Percentiles rank a stretch among this genome's conserved stretches.
These are phyloP conservation scores for Philereme vetulata DNA, from an alignment of 2,888 invertebrate species.

Conservation along the genomic window DNA sequence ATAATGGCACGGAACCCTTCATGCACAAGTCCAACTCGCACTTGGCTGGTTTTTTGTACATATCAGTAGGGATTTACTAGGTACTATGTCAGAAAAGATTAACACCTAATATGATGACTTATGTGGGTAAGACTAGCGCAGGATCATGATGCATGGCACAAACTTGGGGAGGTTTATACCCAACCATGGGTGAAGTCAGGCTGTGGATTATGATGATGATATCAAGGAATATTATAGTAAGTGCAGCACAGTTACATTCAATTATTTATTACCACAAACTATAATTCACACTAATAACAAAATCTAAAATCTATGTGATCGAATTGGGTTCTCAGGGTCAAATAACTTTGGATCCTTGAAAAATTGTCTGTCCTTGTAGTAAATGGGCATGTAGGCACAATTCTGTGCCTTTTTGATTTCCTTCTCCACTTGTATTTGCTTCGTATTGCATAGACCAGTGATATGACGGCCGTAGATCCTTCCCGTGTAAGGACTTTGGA, in stretches of 20 bases:
- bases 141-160: no score
- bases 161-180: no score
- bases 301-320: constrained; percentile 87
- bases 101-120: no score
- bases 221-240: neutral
- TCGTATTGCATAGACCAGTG: constrained; percentile 94
- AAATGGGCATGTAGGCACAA: constrained; percentile 92
- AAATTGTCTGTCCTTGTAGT: constrained; percentile 91
- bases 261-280: constrained; percentile 19
- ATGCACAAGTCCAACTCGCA: no score
- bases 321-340: constrained; percentile 92
- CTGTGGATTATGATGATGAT: no score
- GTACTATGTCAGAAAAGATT: no score
- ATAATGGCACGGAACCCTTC: no score
- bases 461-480: constrained; percentile 95
- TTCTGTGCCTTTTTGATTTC: constrained; percentile 90
- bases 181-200: no score
- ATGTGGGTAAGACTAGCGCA: no score
- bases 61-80: no score
- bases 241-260: constrained; percentile 4
- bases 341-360: constrained; percentile 95
- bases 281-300: constrained; percentile 24
- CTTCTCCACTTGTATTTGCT: constrained; percentile 89
- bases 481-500: constrained; percentile 97
- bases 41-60: no score